Conservation (phyloP, 1,140 invertebrate species). For the Drosophila varians region DNA sequence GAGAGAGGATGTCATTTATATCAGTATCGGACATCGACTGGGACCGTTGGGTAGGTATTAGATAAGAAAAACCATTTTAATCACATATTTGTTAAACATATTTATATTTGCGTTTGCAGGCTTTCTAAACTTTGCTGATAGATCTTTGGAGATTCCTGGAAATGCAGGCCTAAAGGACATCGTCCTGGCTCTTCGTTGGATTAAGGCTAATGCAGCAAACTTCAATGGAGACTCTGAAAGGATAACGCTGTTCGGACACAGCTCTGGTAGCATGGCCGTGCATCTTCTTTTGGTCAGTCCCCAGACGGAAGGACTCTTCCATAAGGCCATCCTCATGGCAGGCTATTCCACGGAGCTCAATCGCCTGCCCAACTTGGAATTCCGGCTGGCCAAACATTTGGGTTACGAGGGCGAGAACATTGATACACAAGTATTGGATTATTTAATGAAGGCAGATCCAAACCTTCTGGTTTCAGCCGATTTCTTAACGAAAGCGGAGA, state of each 20-base stretch:
- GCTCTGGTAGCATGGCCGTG: slow-evolving; percentile 83
- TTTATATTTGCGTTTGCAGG: slow-evolving; percentile 13
- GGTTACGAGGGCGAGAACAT: slow-evolving; percentile 64
- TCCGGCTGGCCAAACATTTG: slow-evolving; percentile 60
- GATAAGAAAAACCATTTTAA: not conserved
- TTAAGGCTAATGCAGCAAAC: slow-evolving; percentile 85
- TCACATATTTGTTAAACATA: not conserved
- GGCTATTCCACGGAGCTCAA: slow-evolving; percentile 78
- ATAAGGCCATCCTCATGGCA: slow-evolving; percentile 86
- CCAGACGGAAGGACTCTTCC: slow-evolving; percentile 84
- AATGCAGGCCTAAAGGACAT: slow-evolving; percentile 86
- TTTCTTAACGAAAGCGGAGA: slow-evolving; percentile 35
- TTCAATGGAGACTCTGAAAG: slow-evolving; percentile 87
- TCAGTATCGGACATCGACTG: slow-evolving; percentile 84
- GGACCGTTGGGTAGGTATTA: slow-evolving; percentile 77
- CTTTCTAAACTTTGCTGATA: slow-evolving; percentile 87
- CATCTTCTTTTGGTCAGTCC: slow-evolving; percentile 69
- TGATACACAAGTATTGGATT: slow-evolving; percentile 44
- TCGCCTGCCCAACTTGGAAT: slow-evolving; percentile 43
- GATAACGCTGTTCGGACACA: slow-evolving; percentile 85
- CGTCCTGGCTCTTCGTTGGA: slow-evolving; percentile 85
- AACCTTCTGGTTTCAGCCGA: slow-evolving; percentile 26
- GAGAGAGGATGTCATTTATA: slow-evolving; percentile 84
- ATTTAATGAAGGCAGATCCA: slow-evolving; percentile 34
- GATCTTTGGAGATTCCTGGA: slow-evolving; percentile 85